Conservation (phyloP, 2,797 vertebrate species). For the Enteromius viviparus region DNA sequence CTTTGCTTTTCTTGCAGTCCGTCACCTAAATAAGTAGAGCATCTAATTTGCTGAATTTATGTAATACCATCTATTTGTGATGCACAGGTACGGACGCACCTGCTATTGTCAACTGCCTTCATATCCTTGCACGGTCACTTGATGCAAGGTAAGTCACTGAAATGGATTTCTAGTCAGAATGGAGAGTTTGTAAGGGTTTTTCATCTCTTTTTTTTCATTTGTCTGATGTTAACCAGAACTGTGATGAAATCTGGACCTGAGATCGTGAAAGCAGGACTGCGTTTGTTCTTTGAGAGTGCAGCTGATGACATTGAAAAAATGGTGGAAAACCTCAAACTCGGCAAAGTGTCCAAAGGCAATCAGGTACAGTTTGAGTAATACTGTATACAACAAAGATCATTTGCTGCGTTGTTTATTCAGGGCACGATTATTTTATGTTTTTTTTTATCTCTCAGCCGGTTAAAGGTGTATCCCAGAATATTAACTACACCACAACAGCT, state of each 20-base stretch:
- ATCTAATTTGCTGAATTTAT: not conserved
- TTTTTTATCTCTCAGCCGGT: slow-evolving; percentile 74
- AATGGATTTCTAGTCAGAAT: not conserved
- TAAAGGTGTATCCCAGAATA: slow-evolving; percentile 93
- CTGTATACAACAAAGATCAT: not conserved
- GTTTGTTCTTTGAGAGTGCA: slow-evolving; percentile 93
- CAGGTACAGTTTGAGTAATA: slow-evolving; percentile 70
- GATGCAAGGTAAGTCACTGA: slow-evolving; percentile 84
- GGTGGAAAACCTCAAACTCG: slow-evolving; percentile 92
- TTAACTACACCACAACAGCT: slow-evolving; percentile 92
- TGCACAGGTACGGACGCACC: slow-evolving; percentile 86
- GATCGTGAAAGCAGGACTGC: slow-evolving; percentile 92
- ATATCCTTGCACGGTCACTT: slow-evolving; percentile 91
- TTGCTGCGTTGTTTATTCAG: not conserved
- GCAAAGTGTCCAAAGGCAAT: slow-evolving; percentile 90
- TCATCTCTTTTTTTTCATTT: not conserved
- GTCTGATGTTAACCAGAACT: slow-evolving; percentile 75
- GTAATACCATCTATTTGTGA: slow-evolving; percentile 23
- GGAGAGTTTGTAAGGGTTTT: not conserved
- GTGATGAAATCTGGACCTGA: slow-evolving; percentile 97
- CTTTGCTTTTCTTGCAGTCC: not conserved
- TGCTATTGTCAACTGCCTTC: slow-evolving; percentile 93
- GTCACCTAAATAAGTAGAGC: not conserved
- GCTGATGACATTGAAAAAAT: slow-evolving; percentile 96
- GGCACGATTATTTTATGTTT: not conserved